Conservation (phyloP, 2,888 invertebrate genomes). For the Heliconius charithonia region DNA sequence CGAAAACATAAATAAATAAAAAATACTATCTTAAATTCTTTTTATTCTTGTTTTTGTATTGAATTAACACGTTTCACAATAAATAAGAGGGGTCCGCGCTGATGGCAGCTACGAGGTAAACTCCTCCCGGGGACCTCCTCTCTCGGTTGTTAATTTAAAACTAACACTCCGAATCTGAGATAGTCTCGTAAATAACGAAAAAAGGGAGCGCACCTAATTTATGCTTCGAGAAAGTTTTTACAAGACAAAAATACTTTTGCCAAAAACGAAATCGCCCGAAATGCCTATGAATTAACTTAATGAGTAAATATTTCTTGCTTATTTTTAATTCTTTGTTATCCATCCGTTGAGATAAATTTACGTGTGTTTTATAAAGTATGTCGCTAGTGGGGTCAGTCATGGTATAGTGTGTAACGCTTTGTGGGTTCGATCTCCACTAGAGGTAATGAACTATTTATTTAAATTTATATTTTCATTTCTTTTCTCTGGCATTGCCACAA, state of each 20-base stretch:
- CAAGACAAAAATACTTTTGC: slow-evolving; percentile 34
- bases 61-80: slow-evolving; percentile 16
- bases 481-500: too few relatives aligned
- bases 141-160: slow-evolving; percentile 69
- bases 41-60: neutral
- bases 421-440: too few relatives aligned
- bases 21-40: neutral
- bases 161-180: slow-evolving; percentile 63
- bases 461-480: too few relatives aligned
- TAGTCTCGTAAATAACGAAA: slow-evolving; percentile 76
- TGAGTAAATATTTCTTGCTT: slow-evolving; percentile 21
- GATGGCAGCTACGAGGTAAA: slow-evolving; percentile 16
- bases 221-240: slow-evolving; percentile 48
- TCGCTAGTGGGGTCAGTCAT: too few relatives aligned
- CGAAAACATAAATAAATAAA: too few relatives aligned
- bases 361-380: neutral
- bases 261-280: slow-evolving; percentile 12
- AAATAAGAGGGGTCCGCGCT: slow-evolving; percentile 10
- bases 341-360: neutral
- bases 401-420: too few relatives aligned
- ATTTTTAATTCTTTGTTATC: slow-evolving; percentile 5
- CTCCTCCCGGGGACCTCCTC: slow-evolving; percentile 2
- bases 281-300: slow-evolving; percentile 18
- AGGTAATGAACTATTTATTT: too few relatives aligned
- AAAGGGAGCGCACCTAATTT: slow-evolving; percentile 60